Base-by-base conservation (phyloP, 2,888 invertebrate genomes). In the Spisula solida region DNA sequence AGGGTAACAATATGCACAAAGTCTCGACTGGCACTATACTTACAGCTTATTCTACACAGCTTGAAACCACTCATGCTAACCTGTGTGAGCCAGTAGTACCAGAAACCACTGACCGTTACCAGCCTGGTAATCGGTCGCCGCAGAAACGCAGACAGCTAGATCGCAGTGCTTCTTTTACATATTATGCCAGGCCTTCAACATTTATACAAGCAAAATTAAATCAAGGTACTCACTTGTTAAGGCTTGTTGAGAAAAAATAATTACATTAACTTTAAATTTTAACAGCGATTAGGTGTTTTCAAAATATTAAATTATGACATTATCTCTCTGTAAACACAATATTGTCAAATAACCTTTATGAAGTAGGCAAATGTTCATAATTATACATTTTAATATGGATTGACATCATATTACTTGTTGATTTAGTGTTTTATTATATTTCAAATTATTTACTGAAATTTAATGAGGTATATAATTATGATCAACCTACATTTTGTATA, bases 121-220 rank as follows among this genome's bases (percentile, higher is more conserved):
- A 20, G 48, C 60, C 55, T 34, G 82, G 47, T 75, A 41, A 56
- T 80, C 29, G 81, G 84, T 80, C 82, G n/a, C 75, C 78, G 29
- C 85, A 85, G 84, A 81, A 41, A 56, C 25, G 84, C 34, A 82
- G 66, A 82, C 55, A 81, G 86, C 84, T 93, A 82, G 92, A 91
- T 90, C 88, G 92, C 85, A 88, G 92, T 87, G 90, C 92, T 88
- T 93, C 91, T 51, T 91, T 91, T 88, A 90, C 92, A 16, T 89
- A 89, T 56, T 60, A 82, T 18, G 18, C 84, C 34, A 79, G 88
- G 47, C 86, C 88, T 25, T 56, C 83, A 41, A 0, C 70, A 56
- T 78, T 47, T 79, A 41, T 34, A 56, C 85, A 78, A 70, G 16
- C 80, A 47, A 81, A 70, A 83, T 51, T 75, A 34, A 47, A 51